Evolutionary conservation across 2,113 vertebrate genomes (phyloP).

Genomic region (Microcebus griseorufus): DNA sequence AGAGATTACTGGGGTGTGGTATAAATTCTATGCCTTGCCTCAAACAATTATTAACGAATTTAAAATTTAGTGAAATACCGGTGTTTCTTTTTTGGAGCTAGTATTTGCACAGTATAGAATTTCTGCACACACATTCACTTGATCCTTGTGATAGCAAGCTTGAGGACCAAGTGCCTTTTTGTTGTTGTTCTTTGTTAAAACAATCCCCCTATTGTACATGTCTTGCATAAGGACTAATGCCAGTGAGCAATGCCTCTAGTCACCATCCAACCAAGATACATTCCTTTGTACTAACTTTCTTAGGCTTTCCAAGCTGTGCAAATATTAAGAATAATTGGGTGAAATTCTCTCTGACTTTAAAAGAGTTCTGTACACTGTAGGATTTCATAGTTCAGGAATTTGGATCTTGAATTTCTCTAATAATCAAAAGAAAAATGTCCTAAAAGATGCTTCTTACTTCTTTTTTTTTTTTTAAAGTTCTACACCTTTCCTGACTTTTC

Average conservation of each 20-base stretch:
- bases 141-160: slow-evolving; percentile 12
- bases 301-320: not conserved
- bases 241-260: not conserved
- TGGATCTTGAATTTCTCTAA: not conserved
- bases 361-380: not conserved
- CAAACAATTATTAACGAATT: slow-evolving; percentile 49
- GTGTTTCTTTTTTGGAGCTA: not conserved
- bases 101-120: slow-evolving; percentile 2
- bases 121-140: not conserved
- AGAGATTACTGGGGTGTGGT: slow-evolving; percentile 27
- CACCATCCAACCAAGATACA: not conserved
- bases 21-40: slow-evolving; percentile 26
- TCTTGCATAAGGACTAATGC: not conserved
- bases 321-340: slow-evolving; percentile 19
- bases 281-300: not conserved
- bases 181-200: slow-evolving; percentile 20
- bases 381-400: not conserved
- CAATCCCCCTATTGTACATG: not conserved
- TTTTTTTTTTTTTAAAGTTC: not conserved
- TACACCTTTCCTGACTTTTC: not conserved
- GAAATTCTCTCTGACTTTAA: slow-evolving; percentile 21
- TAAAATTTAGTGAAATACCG: not conserved
- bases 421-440: not conserved
- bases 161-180: not conserved
- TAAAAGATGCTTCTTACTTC: not conserved